phyloP scores from a whole-genome alignment of 1,140 invertebrate species.

The Atopsyche davidsoni region DNA sequence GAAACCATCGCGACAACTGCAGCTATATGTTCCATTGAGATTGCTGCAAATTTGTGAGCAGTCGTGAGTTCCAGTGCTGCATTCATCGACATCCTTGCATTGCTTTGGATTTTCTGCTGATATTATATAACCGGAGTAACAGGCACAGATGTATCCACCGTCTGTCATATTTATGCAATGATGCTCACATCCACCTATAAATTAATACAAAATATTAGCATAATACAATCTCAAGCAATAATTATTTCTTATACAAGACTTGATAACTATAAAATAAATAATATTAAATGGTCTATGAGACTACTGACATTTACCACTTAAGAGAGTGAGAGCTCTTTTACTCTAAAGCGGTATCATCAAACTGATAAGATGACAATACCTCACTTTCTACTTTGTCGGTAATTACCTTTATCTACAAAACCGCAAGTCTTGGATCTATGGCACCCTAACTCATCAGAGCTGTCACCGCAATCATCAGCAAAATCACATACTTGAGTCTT shows the following conservation, averaged over 20 bases:
- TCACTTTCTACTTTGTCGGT: no score
- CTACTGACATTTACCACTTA: no score
- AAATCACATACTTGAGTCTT: constrained; percentile 77
- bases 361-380: no score
- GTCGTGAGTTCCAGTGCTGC: constrained; percentile 71
- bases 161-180: constrained; percentile 80
- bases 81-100: constrained; percentile 89
- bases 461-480: constrained; percentile 75
- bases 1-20: constrained; percentile 81
- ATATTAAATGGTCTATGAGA: no score
- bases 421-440: constrained; percentile 71
- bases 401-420: constrained; percentile 52
- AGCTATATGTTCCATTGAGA: constrained; percentile 86
- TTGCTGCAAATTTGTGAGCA: constrained; percentile 92
- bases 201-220: constrained; percentile 6
- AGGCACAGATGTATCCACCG: constrained; percentile 83
- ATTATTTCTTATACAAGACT: no score
- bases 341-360: no score
- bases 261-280: not conserved
- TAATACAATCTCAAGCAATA: not conserved
- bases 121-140: constrained; percentile 79
- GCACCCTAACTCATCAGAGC: constrained; percentile 86
- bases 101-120: constrained; percentile 66
- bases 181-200: constrained; percentile 84
- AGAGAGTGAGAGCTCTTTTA: no score